Percentiles rank a stretch among this genome's conserved stretches.
Conservation (phyloP, 1,140 invertebrate species). For the Alviniconcha marisindica region DNA sequence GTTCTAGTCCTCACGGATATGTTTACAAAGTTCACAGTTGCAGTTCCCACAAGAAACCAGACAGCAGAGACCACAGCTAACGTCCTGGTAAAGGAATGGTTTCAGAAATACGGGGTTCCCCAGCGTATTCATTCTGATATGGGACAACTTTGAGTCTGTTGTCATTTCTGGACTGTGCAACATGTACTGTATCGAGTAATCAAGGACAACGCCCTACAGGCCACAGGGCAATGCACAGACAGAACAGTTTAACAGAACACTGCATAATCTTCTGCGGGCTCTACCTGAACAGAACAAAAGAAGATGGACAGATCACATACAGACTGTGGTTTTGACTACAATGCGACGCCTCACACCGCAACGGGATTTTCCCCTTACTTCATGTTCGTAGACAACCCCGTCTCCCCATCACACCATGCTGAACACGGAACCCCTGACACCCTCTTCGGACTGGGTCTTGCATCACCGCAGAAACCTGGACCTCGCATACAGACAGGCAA, state of each 20-base stretch:
- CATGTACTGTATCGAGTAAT: slow-evolving; percentile 9
- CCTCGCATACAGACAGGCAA: not conserved
- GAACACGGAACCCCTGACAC: not conserved
- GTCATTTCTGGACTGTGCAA: not conserved
- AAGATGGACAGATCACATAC: slow-evolving; percentile 38
- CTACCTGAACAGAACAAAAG: slow-evolving; percentile 41
- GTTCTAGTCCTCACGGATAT: slow-evolving; percentile 57
- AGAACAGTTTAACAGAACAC: slow-evolving; percentile 8
- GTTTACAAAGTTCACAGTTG: slow-evolving; percentile 41
- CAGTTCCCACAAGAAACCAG: slow-evolving; percentile 43
- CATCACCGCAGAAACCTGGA: not conserved
- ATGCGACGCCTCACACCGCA: slow-evolving; percentile 19
- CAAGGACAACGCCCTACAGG: slow-evolving; percentile 19
- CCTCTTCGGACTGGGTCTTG: not conserved
- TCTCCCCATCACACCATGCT: not conserved
- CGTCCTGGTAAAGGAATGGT: slow-evolving; percentile 45
- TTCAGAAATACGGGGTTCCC: slow-evolving; percentile 43
- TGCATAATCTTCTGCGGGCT: slow-evolving; percentile 51
- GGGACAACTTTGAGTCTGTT: slow-evolving; percentile 33
- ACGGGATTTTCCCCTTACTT: slow-evolving; percentile 15
- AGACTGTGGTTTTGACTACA: slow-evolving; percentile 1
- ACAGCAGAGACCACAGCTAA: slow-evolving; percentile 38
- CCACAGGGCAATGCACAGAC: slow-evolving; percentile 20
- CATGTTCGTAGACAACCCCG: slow-evolving; percentile 6
- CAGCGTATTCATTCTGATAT: slow-evolving; percentile 45